Evolutionary conservation across 2,113 vertebrate species (phyloP), one percentile per base, ranked within the genome.

Genomic region (Sarotherodon lohbergeri): DNA sequence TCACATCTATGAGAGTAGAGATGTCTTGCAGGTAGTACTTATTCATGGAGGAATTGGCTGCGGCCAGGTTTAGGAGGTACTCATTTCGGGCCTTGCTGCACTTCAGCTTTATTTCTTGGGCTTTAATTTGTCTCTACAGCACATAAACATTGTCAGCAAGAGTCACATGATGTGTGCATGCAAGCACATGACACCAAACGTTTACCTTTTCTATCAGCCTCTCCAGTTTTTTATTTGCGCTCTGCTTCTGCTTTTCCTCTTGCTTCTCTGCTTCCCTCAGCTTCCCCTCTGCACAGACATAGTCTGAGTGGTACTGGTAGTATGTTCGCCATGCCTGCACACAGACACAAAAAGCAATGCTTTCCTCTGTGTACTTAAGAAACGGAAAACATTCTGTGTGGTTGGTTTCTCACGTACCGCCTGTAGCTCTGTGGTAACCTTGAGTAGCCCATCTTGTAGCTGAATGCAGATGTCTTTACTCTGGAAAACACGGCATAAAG

Each of bases 61-160:
- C 96, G 41, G 96, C 95, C 86, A 98, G 90, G 94, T 96, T 98
- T 55, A 98, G 95, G 83, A 98, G 96, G 90, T 98, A 98, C 34
- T 98, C 97, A 0, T 98, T 98, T 41, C 98, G 95, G 0, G 97
- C 97, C 91, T 97, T 98, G 32, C 96, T 98, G 92, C 97, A 97
- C 88, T 98, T 98, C 83, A 97, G 93, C 81, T 97, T 94, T 61
- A 96, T 97, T 29, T 98, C 98, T 88, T 97, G 88, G 73, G 96
- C 97, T 86, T 98, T 98, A 41, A 93, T 91, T 85, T 97, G 97
- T 79, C 97, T 97, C 98, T 98, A 89, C 10, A 48, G 66, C 4
- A 87, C 13, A 88, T 1, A 78, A 80, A 59, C 9, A 63, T 19
- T 2, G 61, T 73, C 2, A 82, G n/a, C 0, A 52, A 46, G 2